Base-by-base conservation (phyloP, 2,888 invertebrate species). In the Sepioteuthis lessoniana region DNA sequence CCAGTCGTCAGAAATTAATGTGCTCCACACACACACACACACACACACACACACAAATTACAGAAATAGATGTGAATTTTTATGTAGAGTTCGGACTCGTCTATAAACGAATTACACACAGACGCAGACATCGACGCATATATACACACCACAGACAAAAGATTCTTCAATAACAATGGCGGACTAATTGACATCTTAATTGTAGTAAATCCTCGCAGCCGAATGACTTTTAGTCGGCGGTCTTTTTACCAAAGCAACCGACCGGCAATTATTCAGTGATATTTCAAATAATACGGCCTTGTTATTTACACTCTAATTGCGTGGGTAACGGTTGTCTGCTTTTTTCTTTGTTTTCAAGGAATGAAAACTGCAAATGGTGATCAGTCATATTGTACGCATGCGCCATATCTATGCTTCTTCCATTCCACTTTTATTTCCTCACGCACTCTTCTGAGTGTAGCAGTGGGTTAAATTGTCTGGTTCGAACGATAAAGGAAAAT, bases 201-300 rank as follows among this genome's bases (percentile, higher is more conserved):
- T 76, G 76, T 19, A 35, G 76, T 76, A 76, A 76, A 76, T 76
- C 76, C 76, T 76, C 76, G 76, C 76, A 76, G 35, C 76, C 76
- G 76, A 76, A 76, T 76, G 76, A 76, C 76, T 76, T 76, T 76
- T 76, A 35, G n/a, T 35, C 3, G 76, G n/a, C 76, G 76, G 13
- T 76, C 76, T 76, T 76, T 76, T 76, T n/a, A 76, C 13, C 76
- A 76, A 76, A 76, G 76, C 76, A 35, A 35, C 76, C 76, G n/a
- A n/a, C 76, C n/a, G 76, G n/a, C 76, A 76, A 76, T 76, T 76
- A 76, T 76, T 76, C 76, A n/a, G 76, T 76, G 76, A 76, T 76
- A 76, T 76, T 76, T 76, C n/a, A 76, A 76, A 76, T 76, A 76
- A 76, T 76, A 76, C 76, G 19, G 76, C 76, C n/a, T n/a, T 76